phyloP scores from a whole-genome alignment of 2,888 invertebrate genomes.

The Argyresthia goedartella region DNA sequence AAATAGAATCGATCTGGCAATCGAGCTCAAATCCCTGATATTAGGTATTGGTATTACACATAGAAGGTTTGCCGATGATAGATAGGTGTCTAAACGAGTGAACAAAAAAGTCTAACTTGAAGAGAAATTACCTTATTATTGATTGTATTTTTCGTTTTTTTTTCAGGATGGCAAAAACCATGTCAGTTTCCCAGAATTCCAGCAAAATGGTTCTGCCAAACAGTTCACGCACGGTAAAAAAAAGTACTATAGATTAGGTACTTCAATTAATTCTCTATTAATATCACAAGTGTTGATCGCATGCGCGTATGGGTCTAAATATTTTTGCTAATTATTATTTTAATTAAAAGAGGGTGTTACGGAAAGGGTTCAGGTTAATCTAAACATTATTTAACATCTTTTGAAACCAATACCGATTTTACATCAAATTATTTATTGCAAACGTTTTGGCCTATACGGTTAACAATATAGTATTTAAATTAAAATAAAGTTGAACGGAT shows the following conservation, averaged over 20 bases:
- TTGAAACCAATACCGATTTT: no score
- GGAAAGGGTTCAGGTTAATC: background rate
- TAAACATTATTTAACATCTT: no score
- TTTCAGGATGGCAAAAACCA: constrained; percentile 89
- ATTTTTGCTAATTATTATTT: constrained; percentile 30
- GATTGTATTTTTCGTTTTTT: background rate
- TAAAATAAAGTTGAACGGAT: no score
- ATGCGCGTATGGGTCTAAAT: constrained; percentile 63
- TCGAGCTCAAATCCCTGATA: no score
- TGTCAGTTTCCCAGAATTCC: constrained; percentile 91
- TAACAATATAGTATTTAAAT: no score
- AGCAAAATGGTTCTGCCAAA: constrained; percentile 90
- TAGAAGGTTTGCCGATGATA: no score
- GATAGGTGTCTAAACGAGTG: no score
- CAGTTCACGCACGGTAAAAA: constrained; percentile 89
- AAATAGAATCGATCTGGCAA: no score
- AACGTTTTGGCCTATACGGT: no score
- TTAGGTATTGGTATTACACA: no score
- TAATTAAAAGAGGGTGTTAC: constrained; percentile 19
- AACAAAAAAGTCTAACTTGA: background rate
- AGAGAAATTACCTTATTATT: background rate
- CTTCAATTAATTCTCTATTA: constrained; percentile 61
- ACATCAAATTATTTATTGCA: no score
- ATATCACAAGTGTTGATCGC: constrained; percentile 64
- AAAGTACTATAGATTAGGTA: constrained; percentile 78